Evolutionary conservation across 1,140 invertebrate species (phyloP).

Genomic region (Drosophila persimilis): DNA sequence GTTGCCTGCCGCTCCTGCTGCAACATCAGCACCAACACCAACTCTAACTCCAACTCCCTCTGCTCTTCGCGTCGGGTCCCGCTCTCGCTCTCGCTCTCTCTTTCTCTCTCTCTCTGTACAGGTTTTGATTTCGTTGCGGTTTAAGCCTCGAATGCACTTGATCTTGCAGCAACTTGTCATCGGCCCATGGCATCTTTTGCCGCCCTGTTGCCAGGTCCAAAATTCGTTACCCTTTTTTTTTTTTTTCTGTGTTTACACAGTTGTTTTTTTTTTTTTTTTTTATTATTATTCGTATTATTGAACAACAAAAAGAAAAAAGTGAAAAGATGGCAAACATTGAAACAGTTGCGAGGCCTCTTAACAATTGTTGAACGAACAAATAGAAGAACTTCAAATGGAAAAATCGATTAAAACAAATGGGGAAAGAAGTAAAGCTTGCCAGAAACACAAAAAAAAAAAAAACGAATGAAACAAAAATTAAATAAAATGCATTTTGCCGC

Average conservation of each 20-base stretch:
- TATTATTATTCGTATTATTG: slow-evolving; percentile 1
- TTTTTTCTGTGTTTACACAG: slow-evolving; percentile 22
- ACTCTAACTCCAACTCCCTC: no score
- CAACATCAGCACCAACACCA: no score
- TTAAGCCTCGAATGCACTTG: slow-evolving; percentile 38
- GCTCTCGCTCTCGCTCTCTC: background rate
- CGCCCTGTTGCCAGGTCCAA: slow-evolving; percentile 11
- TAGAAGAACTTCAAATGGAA: background rate
- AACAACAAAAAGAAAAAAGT: slow-evolving; percentile 1
- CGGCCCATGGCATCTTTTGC: slow-evolving; percentile 4
- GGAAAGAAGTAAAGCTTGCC: background rate
- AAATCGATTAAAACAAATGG: slow-evolving; percentile 1
- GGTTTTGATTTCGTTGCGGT: slow-evolving; percentile 52
- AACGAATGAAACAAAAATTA: background rate
- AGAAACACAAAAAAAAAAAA: background rate
- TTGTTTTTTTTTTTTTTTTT: slow-evolving; percentile 30
- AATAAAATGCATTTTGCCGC: background rate
- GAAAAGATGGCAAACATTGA: slow-evolving; percentile 18
- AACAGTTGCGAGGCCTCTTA: slow-evolving; percentile 19
- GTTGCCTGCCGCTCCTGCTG: background rate
- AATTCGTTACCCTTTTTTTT: slow-evolving; percentile 3
- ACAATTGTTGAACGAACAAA: background rate
- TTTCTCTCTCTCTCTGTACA: slow-evolving; percentile 10
- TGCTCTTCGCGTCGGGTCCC: background rate
- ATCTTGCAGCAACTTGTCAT: slow-evolving; percentile 68